phyloP scores from a whole-genome alignment of 1,140 invertebrate genomes.

The Eriocheir sinensis region DNA sequence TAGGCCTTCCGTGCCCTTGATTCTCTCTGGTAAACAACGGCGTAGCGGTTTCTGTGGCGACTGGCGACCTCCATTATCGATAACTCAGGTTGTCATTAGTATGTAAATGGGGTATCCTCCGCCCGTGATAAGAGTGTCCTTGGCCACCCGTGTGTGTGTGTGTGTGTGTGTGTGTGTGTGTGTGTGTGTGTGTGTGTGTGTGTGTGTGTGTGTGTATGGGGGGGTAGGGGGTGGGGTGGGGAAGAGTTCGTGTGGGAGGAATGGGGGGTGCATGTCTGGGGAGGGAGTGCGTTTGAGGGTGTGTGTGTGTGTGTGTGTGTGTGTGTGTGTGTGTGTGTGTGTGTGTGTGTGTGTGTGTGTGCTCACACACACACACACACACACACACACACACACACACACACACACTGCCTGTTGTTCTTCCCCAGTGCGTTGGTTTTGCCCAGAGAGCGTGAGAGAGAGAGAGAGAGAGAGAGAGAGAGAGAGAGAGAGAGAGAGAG shows the following conservation, averaged over 20 bases:
- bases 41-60: background rate
- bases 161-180: constrained; percentile 54
- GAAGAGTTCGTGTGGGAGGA: background rate
- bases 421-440: too few relatives aligned
- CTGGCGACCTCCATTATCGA: background rate
- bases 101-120: background rate
- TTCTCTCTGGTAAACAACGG: background rate
- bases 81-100: background rate
- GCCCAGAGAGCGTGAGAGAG: background rate
- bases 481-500: background rate
- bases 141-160: background rate
- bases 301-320: constrained; percentile 34
- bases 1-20: background rate
- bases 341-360: background rate
- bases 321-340: constrained; percentile 34
- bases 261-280: background rate
- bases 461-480: constrained; percentile 8
- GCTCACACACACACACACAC: too few relatives aligned
- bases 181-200: constrained; percentile 47
- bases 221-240: constrained; percentile 31
- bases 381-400: too few relatives aligned
- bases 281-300: constrained; percentile 1
- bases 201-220: constrained; percentile 52
- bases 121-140: background rate
- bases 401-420: too few relatives aligned